Conservation (phyloP, 2,888 invertebrate genomes). For the Ecliptopera silaceata region DNA sequence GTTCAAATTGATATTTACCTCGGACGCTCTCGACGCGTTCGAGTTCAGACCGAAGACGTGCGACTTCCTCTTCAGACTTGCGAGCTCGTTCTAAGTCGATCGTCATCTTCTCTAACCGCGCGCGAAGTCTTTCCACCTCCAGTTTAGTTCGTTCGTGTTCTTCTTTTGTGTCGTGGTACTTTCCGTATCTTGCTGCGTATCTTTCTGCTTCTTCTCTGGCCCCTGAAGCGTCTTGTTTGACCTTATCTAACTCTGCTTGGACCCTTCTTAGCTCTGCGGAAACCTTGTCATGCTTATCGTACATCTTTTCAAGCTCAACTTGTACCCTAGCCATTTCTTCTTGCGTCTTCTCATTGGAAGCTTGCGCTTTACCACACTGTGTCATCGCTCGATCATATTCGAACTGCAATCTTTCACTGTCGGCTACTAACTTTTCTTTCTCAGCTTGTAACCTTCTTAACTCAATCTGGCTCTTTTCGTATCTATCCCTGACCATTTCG, state of each 20-base stretch:
- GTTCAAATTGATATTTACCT: constrained; percentile 83
- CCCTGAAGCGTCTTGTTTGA: constrained; percentile 88
- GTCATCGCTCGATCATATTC: constrained; percentile 94
- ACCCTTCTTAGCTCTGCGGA: constrained; percentile 92
- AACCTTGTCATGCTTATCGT: constrained; percentile 94
- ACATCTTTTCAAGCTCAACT: constrained; percentile 94
- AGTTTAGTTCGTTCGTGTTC: constrained; percentile 90
- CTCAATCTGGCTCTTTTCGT: constrained; percentile 94
- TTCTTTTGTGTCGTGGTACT: constrained; percentile 90
- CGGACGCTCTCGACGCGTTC: constrained; percentile 89
- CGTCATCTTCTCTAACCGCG: constrained; percentile 90
- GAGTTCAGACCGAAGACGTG: constrained; percentile 86
- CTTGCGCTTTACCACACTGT: constrained; percentile 92
- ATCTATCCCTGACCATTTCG: constrained; percentile 93
- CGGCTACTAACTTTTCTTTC: constrained; percentile 92
- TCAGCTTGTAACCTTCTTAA: constrained; percentile 91
- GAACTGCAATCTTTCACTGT: constrained; percentile 92
- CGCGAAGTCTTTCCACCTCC: constrained; percentile 91
- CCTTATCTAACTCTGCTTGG: constrained; percentile 89
- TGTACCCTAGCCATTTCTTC: constrained; percentile 94
- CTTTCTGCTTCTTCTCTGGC: constrained; percentile 91
- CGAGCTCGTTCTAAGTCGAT: constrained; percentile 90
- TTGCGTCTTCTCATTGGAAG: constrained; percentile 93
- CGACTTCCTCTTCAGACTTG: constrained; percentile 86
- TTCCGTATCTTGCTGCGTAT: constrained; percentile 87